These are phyloP conservation scores for Calliopum simillimum DNA, from an alignment of 2,888 invertebrate genomes.

Conservation along the genomic window DNA sequence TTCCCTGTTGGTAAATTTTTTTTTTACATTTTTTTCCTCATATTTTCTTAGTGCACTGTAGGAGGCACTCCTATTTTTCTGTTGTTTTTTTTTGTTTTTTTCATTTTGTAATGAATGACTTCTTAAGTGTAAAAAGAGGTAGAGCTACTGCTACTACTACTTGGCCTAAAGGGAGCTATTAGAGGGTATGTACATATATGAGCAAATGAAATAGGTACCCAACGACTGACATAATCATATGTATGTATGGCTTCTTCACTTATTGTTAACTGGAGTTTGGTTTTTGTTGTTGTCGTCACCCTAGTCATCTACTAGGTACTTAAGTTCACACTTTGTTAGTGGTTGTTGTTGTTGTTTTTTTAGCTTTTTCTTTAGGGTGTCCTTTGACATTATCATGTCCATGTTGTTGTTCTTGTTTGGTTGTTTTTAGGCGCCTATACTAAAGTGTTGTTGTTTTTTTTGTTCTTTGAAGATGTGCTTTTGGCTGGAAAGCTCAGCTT, in stretches of 20 bases:
- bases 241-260: neutral
- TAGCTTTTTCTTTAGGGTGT: neutral
- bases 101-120: neutral
- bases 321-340: conserved; percentile 17
- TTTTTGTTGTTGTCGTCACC: conserved; percentile 7
- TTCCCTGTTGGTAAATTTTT: conserved; percentile 27
- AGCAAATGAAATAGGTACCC: too few species aligned
- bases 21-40: conserved; percentile 23
- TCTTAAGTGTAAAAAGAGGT: conserved; percentile 3
- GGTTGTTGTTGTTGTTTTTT: neutral
- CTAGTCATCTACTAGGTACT: neutral
- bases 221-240: neutral
- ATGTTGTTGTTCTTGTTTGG: neutral
- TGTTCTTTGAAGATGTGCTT: neutral
- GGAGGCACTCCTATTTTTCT: conserved; percentile 7
- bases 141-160: conserved; percentile 1
- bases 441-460: neutral
- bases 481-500: too few species aligned
- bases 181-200: too few species aligned
- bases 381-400: neutral
- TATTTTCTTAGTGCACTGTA: conserved; percentile 23
- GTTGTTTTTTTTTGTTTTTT: too few species aligned
- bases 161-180: neutral
- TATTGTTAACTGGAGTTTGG: conserved; percentile 1
- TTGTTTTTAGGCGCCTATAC: neutral